Evolutionary conservation across 2,113 vertebrate species (phyloP).

Genomic region (Aptenodytes forsteri): DNA sequence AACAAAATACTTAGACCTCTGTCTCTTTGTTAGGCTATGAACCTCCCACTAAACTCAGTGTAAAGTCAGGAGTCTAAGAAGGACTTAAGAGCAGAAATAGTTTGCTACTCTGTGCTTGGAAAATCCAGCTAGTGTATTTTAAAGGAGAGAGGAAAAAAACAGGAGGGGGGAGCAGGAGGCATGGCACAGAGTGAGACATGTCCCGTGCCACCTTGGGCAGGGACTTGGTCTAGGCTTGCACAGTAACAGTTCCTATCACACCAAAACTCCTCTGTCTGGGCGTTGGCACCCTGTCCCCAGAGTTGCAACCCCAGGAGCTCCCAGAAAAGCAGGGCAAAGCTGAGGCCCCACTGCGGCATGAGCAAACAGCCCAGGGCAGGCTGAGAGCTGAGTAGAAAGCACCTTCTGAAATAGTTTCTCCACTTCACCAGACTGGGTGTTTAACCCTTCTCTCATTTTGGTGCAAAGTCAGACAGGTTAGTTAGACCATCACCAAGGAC

Average conservation of each 20-base stretch:
- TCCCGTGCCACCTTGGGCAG: background rate
- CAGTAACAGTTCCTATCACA: background rate
- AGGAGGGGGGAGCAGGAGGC: background rate
- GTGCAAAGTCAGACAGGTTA: background rate
- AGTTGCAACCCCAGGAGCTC: accelerated
- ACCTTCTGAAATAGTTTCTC: background rate
- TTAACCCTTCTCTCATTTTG: background rate
- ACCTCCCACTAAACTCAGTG: background rate
- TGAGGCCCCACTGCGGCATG: background rate
- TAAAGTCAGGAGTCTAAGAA: background rate
- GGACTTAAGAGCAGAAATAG: background rate
- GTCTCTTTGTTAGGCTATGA: background rate
- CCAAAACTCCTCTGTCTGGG: background rate
- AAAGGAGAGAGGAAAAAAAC: background rate
- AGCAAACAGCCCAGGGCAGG: background rate
- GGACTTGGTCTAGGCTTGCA: background rate
- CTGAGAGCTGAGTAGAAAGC: background rate
- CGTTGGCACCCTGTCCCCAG: background rate
- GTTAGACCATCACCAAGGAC: background rate
- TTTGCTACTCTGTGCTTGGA: background rate
- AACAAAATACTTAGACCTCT: background rate
- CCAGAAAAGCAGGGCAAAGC: background rate
- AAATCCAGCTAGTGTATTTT: background rate
- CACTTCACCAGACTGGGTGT: background rate
- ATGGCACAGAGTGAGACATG: background rate